Base-by-base conservation (phyloP, 2,797 vertebrate species). In the Gymnoscopelus braueri region DNA sequence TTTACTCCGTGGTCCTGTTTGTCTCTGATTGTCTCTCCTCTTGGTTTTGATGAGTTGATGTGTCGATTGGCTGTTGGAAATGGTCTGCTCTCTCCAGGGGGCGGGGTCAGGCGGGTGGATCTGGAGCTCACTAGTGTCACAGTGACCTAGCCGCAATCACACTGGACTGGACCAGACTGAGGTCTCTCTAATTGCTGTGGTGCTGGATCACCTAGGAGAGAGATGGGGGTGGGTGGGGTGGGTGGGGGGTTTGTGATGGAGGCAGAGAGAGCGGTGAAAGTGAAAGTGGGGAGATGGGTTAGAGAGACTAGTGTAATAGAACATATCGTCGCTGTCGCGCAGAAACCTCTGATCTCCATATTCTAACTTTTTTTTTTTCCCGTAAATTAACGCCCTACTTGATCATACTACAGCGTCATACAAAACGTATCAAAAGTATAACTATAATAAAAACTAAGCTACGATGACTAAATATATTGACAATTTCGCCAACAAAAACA, bases 21-120 rank as follows among this genome's bases (percentile, higher is more conserved):
- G 35, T 49, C 29, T 54, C 50, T 65, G 62, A 51, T 71, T 53
- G 55, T 29, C 54, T 64, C 39, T 10, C 63, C 63, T 60, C 23
- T 50, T 55, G 58, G 6, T 29, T 65, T 10, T 44, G 62, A 60
- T 60, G 55, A 61, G 52, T 44, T 10, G 39, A 44, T 23, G 55
- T 54, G 60, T 72, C 88, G 89, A 90, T 87, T 88, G 85, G 85
- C 75, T 69, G 84, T 74, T 71, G 74, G 74, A 70, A 80, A 72
- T 65, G 79, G 80, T 78, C 74, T 39, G 9, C 39, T 44, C 39
- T 44, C 39, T 8, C 1, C 72, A 44, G 39, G 75, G 19, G 78
- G 81, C 81, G 67, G 79, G 84, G 86, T 87, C 78, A 83, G 77
- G 71, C 73, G 72, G 74, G 70, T 82, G 88, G 69, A 64, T 72